phyloP scores from a whole-genome alignment of 2,113 vertebrate species.

The Monarcha castaneiventris region DNA sequence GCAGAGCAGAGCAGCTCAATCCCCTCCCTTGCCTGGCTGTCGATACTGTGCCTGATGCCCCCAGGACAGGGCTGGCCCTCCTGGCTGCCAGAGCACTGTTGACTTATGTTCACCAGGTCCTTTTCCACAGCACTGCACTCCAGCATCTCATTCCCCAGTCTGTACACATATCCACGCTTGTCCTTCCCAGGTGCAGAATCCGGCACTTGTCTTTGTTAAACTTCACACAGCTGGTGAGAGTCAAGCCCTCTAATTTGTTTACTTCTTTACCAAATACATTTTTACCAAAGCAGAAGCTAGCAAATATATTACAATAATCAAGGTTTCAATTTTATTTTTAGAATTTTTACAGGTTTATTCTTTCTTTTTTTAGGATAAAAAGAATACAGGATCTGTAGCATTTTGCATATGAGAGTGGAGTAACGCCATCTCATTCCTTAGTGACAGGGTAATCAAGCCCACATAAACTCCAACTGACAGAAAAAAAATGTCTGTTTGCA shows the following conservation, averaged over 20 bases:
- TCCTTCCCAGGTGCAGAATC: not conserved
- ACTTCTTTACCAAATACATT: not conserved
- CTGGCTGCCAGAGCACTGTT: not conserved
- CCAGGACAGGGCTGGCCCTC: rapidly evolving
- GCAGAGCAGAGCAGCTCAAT: not conserved
- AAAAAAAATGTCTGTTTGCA: not conserved
- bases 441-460: not conserved
- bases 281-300: not conserved
- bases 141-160: not conserved
- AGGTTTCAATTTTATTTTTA: not conserved
- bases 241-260: not conserved
- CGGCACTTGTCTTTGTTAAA: not conserved
- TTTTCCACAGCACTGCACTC: not conserved
- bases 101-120: rapidly evolving
- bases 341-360: not conserved
- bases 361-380: not conserved
- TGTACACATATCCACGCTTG: not conserved
- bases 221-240: not conserved
- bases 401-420: not conserved
- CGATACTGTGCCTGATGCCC: rapidly evolving
- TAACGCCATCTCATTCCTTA: not conserved
- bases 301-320: not conserved
- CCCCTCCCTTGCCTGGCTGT: rapidly evolving
- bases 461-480: not conserved
- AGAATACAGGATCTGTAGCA: not conserved